Percentiles rank a stretch among this genome's conserved stretches.
These are phyloP conservation scores for Neodiprion fabricii DNA, from an alignment of 1,140 invertebrate genomes.

Conservation along the genomic window DNA sequence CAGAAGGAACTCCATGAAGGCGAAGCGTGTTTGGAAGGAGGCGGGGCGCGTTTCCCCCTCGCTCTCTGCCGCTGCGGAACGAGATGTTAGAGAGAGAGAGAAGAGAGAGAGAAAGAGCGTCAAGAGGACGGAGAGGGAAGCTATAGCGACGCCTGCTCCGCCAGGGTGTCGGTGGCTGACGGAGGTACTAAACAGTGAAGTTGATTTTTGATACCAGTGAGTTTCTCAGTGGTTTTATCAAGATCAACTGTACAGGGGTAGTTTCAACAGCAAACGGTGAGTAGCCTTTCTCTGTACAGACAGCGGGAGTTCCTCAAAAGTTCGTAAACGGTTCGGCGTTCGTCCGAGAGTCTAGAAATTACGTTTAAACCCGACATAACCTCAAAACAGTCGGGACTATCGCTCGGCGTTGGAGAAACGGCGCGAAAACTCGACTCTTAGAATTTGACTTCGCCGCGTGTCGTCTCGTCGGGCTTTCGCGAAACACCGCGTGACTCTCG, in stretches of 20 bases:
- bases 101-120: slow-evolving; percentile 12
- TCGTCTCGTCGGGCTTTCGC: not conserved
- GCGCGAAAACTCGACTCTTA: too few relatives aligned
- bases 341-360: slow-evolving; percentile 23
- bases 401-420: too few relatives aligned
- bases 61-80: slow-evolving; percentile 20
- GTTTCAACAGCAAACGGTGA: too few relatives aligned
- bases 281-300: too few relatives aligned
- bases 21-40: slow-evolving; percentile 32
- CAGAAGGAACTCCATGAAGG: not conserved
- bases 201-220: slow-evolving; percentile 35
- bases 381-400: slow-evolving; percentile 40
- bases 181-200: slow-evolving; percentile 45
- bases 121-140: slow-evolving; percentile 23
- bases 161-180: slow-evolving; percentile 25
- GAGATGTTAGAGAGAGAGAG: slow-evolving; percentile 24
- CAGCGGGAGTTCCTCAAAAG: too few relatives aligned
- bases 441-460: too few relatives aligned
- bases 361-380: slow-evolving; percentile 37
- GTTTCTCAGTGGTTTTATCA: slow-evolving; percentile 43
- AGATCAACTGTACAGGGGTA: too few relatives aligned
- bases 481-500: not conserved
- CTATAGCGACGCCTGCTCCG: slow-evolving; percentile 11
- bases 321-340: not conserved
- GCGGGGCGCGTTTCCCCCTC: slow-evolving; percentile 35